phyloP scores from a whole-genome alignment of 2,113 vertebrate species.

The Beaufortia kweichowensis region DNA sequence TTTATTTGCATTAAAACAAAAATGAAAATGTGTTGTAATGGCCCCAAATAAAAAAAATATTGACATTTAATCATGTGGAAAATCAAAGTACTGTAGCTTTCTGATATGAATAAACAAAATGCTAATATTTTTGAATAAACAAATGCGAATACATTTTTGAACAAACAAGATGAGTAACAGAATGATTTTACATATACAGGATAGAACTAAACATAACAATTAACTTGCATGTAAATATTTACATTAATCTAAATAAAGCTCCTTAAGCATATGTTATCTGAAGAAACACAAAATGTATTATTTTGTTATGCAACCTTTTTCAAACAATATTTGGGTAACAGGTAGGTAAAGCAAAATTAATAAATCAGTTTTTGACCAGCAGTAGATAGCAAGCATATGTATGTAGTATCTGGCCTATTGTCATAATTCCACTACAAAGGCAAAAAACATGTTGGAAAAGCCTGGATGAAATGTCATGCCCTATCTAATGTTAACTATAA shows the following conservation, averaged over 20 bases:
- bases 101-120: not conserved
- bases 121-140: too few species aligned
- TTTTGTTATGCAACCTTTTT: not conserved
- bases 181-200: too few species aligned
- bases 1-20: too few species aligned
- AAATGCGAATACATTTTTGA: too few species aligned
- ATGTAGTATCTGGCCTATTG: not conserved
- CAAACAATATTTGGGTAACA: not conserved
- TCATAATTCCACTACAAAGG: not conserved
- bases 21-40: too few species aligned
- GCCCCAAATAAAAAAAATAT: too few species aligned
- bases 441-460: not conserved
- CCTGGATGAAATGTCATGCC: not conserved
- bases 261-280: not conserved
- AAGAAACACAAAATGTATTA: not conserved
- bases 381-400: not conserved
- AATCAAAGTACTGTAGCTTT: too few species aligned
- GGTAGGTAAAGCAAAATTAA: not conserved
- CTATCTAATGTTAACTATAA: not conserved
- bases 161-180: too few species aligned
- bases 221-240: too few species aligned
- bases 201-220: too few species aligned
- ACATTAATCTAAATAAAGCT: too few species aligned
- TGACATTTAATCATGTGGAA: too few species aligned
- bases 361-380: not conserved